Evolutionary conservation across 2,888 invertebrate species (phyloP), one percentile per base, ranked within the genome.

Genomic region (Chalcosyrphus nemorum): DNA sequence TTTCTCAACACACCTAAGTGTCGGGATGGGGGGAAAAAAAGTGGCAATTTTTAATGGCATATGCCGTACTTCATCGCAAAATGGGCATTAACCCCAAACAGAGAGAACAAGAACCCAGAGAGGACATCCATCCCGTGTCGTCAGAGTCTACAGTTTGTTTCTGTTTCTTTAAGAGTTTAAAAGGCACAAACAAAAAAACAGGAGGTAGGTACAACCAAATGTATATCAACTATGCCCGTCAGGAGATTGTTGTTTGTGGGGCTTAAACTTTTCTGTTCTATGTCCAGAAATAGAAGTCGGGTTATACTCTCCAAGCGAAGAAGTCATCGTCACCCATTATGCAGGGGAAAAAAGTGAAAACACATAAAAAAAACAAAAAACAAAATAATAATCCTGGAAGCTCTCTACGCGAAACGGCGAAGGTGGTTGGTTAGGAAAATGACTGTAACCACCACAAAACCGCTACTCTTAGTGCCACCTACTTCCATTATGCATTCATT

Each of bases 401-500:
- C 59, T 45, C 27, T 54, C n/a, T 38, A 52, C 71, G 21, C 63
- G 35, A 54, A 21, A 13, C 38, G 32, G 32, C 32, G 61, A 24
- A 35, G 68, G 76, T 70, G 47, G 59, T 47, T 38, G 27, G 38
- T 2, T 24, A 54, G 61, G 54, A 68, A 68, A 81, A 77, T 52
- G 71, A 77, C 77, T 66, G 54, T 66, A 71, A 29, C 65, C 77
- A 19, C 24, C 70, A 72, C 41, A 41, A 45, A 47, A 54, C 78
- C 68, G 61, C 76, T 32, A 43, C 78, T 77, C 81, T 81, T 54
- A 66, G 65, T 66, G 81, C 81, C 76, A 72, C 82, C 82, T 72
- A 68, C 82, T 82, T 68, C 82, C 78, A 78, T 82, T 78, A 78
- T 78, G 72, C 68, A 72, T 74, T 82, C 82, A 82, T 82, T 82